phyloP scores from a whole-genome alignment of 2,888 invertebrate species.

The Phymatocera aterrima region DNA sequence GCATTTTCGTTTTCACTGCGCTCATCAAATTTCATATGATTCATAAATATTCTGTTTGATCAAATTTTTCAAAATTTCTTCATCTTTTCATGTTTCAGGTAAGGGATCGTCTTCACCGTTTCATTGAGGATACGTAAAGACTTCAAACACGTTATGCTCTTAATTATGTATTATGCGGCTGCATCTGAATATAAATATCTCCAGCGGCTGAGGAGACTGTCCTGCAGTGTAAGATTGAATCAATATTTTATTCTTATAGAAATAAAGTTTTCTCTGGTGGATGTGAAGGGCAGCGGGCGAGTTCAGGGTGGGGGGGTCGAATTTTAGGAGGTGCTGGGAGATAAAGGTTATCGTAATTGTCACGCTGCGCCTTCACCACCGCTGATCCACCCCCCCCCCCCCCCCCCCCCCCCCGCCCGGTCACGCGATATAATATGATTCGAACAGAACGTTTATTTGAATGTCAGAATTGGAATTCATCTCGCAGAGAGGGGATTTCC shows the following conservation, averaged over 20 bases:
- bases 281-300: background rate
- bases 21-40: background rate
- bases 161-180: no score
- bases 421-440: slow-evolving; percentile 37
- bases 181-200: no score
- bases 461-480: slow-evolving; percentile 41
- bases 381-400: slow-evolving; percentile 2
- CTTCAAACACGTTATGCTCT: background rate
- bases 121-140: background rate
- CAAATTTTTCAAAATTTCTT: background rate
- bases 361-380: slow-evolving; percentile 30
- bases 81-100: background rate
- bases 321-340: background rate
- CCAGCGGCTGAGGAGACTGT: background rate
- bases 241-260: slow-evolving; percentile 26
- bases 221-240: slow-evolving; percentile 5
- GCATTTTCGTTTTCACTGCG: background rate
- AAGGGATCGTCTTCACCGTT: background rate
- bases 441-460: slow-evolving; percentile 40
- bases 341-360: slow-evolving; percentile 36
- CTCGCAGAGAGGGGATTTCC: background rate
- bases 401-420: no score
- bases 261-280: background rate
- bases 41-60: background rate
- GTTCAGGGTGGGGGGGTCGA: background rate